phyloP scores from a whole-genome alignment of 2,797 vertebrate genomes.

The Scyliorhinus canicula region DNA sequence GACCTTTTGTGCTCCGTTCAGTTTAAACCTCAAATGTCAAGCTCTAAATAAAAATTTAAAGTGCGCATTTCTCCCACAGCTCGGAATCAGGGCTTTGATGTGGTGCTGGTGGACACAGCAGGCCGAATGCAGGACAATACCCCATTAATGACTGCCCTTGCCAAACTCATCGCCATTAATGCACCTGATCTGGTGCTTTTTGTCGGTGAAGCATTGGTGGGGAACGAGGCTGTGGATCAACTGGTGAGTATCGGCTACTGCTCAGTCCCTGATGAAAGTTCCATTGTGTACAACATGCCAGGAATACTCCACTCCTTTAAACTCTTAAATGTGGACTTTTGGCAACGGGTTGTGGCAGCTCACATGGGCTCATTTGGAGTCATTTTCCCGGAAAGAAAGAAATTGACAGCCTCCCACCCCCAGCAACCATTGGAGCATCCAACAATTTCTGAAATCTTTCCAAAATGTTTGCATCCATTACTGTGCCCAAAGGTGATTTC shows the following conservation, averaged over 20 bases:
- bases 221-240: slow-evolving; percentile 96
- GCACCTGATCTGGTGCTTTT: slow-evolving; percentile 92
- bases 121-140: slow-evolving; percentile 98
- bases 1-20: not conserved
- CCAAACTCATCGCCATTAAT: slow-evolving; percentile 93
- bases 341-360: not conserved
- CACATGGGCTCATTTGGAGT: not conserved
- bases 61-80: slow-evolving; percentile 57
- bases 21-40: not conserved
- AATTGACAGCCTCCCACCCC: not conserved
- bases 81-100: slow-evolving; percentile 86
- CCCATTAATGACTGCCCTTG: slow-evolving; percentile 90
- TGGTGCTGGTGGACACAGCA: slow-evolving; percentile 96
- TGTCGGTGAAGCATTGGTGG: slow-evolving; percentile 92
- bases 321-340: not conserved
- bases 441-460: not conserved
- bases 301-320: not conserved
- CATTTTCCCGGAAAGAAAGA: not conserved
- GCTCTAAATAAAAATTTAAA: not conserved
- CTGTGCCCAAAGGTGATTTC: not conserved
- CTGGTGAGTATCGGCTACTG: slow-evolving; percentile 65
- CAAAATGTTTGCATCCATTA: not conserved
- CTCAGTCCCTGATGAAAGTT: not conserved
- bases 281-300: not conserved
- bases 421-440: not conserved